Evolutionary conservation across 2,113 vertebrate genomes (phyloP), one percentile per base, ranked within the genome.

Genomic region (Eidolon helvum): DNA sequence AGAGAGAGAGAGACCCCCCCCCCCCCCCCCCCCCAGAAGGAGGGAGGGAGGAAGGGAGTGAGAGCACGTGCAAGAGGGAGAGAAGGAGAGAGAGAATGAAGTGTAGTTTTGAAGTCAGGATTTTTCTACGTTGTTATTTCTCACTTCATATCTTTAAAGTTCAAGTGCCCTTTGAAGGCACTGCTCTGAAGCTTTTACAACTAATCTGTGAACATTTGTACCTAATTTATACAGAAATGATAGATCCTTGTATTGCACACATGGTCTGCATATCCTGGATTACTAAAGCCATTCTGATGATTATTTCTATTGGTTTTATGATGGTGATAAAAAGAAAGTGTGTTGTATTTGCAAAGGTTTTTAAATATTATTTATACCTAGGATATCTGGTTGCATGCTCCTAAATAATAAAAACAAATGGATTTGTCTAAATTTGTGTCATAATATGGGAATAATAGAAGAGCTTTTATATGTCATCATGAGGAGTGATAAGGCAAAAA

Each of bases 401-500:
- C 26, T 18, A 95, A 87, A 28, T 69, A 78, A 91, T 16, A 83
- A 43, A 95, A 43, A 0, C 65, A 40, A 95, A 38, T 66, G 77
- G 95, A 82, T 86, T 72, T 95, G 68, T 80, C 77, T 45, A 22
- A 68, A 91, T 40, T 63, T 30, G 69, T 87, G 38, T 33, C 89
- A 96, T 82, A 95, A 30, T 26, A 38, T 63, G 59, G 95, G 43
- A 96, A 87, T 91, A 28, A 97, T 74, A 97, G 24, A 96, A 94
- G 94, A 84, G 93, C 79, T 97, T 98, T 98, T 95, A 72, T 97
- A 68, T 96, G 95, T 98, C 96, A 43, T 97, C 90, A 43, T 66
- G 86, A 98, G 77, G 89, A 94, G 87, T 33, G 10, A 2, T 18
- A 83, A 66, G 94, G 96, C 96, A 96, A 97, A 96, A 98, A 94